Evolutionary conservation across 2,113 vertebrate genomes (phyloP), one percentile per base, ranked within the genome.

Genomic region (Cryptotis parvus): DNA sequence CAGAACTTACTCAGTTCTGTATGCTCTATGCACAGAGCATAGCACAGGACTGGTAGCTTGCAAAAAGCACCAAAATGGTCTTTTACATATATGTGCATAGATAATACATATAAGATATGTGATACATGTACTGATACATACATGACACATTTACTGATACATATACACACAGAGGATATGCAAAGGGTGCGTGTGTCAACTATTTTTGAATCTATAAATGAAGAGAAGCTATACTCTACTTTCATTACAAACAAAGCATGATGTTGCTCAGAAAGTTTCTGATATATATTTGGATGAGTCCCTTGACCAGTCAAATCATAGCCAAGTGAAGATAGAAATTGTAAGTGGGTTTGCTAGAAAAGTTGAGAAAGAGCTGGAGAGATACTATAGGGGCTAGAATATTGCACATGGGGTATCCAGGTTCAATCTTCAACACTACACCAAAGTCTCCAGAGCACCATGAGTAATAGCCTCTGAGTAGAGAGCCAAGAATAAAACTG

Each of bases 131-230:
- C 24, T 33, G 20, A n/a, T 4, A 80, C 0, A 2, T 22, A 90
- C n/a, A n/a, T n/a, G n/a, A n/a, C n/a, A n/a, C n/a, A n/a, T n/a
- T n/a, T n/a, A n/a, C 33, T 20, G 33, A 70, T 70, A 33, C 33
- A 68, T 6, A 75, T 26, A 9, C 1, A 14, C 26, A 75, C 3
- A 82, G 33, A 16, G 31, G 31, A 15, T 41, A 8, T 16, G 26
- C 68, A 41, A 27, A 86, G 18, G 37, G 24, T 14, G 1, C 18
- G 11, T 55, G 77, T 52, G n/a, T n/a, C 87, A 80, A 76, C 33
- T 52, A 52, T 52, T 79, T 83, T 24, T 24, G 39, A 75, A 94
- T 89, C 79, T 69, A 81, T 55, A 63, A 94, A 73, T 77, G 77
- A 89, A 93, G 16, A 74, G 4, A 37, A 83, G 37, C 35, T 43